Base-by-base conservation (phyloP, 1,140 invertebrate species). In the Zaprionus tsacasi region DNA sequence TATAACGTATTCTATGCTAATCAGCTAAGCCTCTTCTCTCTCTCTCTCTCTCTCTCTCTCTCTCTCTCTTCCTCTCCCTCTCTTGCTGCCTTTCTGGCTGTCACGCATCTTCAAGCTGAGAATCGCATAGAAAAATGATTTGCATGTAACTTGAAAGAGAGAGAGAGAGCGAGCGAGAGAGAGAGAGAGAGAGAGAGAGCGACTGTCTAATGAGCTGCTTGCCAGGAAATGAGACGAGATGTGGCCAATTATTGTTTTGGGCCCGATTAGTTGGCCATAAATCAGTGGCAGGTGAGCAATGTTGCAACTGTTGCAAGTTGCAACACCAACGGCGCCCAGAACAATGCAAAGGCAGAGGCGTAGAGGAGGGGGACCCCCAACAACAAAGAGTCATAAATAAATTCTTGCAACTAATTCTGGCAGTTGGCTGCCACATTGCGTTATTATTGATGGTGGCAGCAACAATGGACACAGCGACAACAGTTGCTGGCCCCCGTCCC, bases 381-480 rank as follows among this genome's bases (percentile, higher is more conserved):
- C 79, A 86, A 86, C 82, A 87, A 86, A 86, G 82, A 86, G 82
- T 82, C 82, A 86, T 86, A 86, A 86, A 86, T 86, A 86, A 87
- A 86, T 87, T 69, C 66, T 79, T 87, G 82, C 82, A 86, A 86
- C 82, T 86, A 86, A 87, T 86, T 86, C 76, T 86, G 82, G 81
- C 82, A 87, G 82, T 71, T 76, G 68, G 60, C 81, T 87, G 82
- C 82, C 82, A 86, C 82, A 76, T 87, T 86, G 82, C 82, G 76
- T 87, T 87, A 87, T 86, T 86, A 86, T 86, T 86, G 82, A 86
- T 86, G 82, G 76, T 79, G 64, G 33, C 75, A 54, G 73, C 70
- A 77, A 81, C 82, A 82, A 85, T 85, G 70, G 72, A 10, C 36
- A 27, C 35, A 15, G 25, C 52, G 43, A 15, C 55, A 57, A 48